Base-by-base conservation (phyloP, 2,113 vertebrate species). In the Dascyllus trimaculatus region DNA sequence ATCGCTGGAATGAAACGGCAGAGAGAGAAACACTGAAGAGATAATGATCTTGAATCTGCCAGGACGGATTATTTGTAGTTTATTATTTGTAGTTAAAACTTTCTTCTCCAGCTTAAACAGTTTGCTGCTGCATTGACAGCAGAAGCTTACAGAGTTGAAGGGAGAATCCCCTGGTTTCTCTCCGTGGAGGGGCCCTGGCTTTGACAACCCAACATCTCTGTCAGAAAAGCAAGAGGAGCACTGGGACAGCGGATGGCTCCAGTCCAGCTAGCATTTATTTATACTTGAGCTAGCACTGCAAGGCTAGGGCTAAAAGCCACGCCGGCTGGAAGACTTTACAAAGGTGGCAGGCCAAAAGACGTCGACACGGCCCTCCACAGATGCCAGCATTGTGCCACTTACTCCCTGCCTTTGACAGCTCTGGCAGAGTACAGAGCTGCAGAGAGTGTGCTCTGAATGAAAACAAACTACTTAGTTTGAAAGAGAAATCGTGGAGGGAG, bases 381-480 rank as follows among this genome's bases (percentile, higher is more conserved):
- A 91, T 82, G 84, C 88, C 90, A 92, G 72, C 53, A 74, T 85
- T 80, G 81, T 67, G 91, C 84, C 91, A 90, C 79, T 81, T 82
- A 90, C 83, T 92, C 85, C 78, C 62, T 35, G 68, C 80, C 75
- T 83, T 80, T 93, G 91, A 93, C 86, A 91, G 88, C 86, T 89
- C 88, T 53, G 72, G 65, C 81, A 85, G 82, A 60, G 80, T 22
- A 74, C 63, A 74, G 78, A 84, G 56, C n/a, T 79, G 62, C 35
- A 49, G 57, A 15, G 64, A 71, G 43, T 82, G 89, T 88, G 78
- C 57, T 11, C 57, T 57, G 83, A 89, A 86, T 80, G 64, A 64
- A 81, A 87, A 75, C 62, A 72, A 61, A 73, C 76, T 57, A 9
- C 35, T 78, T 61, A 80, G 62, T 74, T 77, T 77, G 53, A 64